phyloP scores from a whole-genome alignment of 2,113 vertebrate species.

The Albula goreensis region DNA sequence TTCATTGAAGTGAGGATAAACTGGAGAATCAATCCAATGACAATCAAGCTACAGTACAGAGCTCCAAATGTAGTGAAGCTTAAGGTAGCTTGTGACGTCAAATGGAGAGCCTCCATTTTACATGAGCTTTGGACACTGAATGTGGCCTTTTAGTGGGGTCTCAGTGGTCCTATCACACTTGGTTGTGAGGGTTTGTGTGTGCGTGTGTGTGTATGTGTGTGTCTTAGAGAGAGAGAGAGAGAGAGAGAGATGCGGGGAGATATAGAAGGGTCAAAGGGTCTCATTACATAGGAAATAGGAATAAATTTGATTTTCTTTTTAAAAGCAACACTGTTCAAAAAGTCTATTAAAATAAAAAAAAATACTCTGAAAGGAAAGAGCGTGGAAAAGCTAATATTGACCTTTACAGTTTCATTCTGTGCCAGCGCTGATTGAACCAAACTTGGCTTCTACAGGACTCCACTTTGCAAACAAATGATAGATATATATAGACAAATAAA shows the following conservation, averaged over 20 bases:
- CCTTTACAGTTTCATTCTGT: not conserved
- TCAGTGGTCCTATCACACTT: not conserved
- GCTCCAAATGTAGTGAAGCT: not conserved
- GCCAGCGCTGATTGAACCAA: not conserved
- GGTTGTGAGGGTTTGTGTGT: not conserved
- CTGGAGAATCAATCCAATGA: not conserved
- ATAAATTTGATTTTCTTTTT: constrained; percentile 3
- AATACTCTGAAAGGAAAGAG: not conserved
- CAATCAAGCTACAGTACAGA: not conserved
- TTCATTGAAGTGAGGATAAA: not conserved
- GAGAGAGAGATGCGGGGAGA: not conserved
- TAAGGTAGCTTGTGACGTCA: not conserved
- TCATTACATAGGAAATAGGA: not conserved
- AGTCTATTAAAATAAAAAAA: not conserved
- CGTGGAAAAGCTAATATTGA: not conserved
- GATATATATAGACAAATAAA: not conserved
- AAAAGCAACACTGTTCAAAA: not conserved
- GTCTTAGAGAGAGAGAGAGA: constrained; percentile 1
- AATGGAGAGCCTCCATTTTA: not conserved
- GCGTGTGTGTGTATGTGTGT: not conserved
- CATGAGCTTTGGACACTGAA: not conserved
- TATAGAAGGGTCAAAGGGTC: not conserved
- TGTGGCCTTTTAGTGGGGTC: not conserved
- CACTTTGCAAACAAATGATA: not conserved
- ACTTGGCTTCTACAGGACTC: not conserved